These are phyloP conservation scores for Microtus ochrogaster DNA, from an alignment of 2,113 vertebrate genomes.

Conservation along the genomic window DNA sequence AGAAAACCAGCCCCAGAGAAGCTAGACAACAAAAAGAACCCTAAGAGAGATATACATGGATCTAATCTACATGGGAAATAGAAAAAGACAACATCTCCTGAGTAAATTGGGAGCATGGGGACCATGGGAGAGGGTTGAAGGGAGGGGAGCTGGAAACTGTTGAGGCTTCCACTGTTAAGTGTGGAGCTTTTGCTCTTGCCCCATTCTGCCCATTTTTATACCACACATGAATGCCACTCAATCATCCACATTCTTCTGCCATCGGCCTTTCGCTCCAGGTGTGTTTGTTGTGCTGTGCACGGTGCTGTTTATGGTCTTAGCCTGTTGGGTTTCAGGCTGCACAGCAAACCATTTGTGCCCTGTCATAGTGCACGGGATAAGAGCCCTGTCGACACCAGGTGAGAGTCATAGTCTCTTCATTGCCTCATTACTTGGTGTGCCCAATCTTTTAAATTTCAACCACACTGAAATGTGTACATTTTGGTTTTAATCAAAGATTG, in stretches of 20 bases:
- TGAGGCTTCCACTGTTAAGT: neutral
- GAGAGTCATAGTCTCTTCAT: neutral
- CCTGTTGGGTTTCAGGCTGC: neutral
- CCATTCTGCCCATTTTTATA: neutral
- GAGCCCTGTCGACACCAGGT: neutral
- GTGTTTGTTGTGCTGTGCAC: neutral
- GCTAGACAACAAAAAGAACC: too few species aligned
- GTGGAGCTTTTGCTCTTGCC: too few species aligned
- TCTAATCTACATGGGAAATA: too few species aligned
- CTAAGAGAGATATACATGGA: too few species aligned
- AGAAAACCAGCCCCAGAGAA: too few species aligned
- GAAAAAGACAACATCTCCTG: too few species aligned
- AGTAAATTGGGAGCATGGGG: too few species aligned
- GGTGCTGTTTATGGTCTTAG: neutral
- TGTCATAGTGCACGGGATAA: neutral
- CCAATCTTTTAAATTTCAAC: neutral
- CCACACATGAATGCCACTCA: neutral
- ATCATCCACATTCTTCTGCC: neutral
- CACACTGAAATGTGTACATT: neutral
- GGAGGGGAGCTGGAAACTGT: neutral
- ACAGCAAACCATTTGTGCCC: neutral
- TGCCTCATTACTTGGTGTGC: neutral
- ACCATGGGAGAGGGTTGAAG: too few species aligned
- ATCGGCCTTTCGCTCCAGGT: neutral
- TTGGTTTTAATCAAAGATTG: slow-evolving; percentile 34